Evolutionary conservation across 1,140 invertebrate genomes (phyloP).

Genomic region (Drepana arcuata): DNA sequence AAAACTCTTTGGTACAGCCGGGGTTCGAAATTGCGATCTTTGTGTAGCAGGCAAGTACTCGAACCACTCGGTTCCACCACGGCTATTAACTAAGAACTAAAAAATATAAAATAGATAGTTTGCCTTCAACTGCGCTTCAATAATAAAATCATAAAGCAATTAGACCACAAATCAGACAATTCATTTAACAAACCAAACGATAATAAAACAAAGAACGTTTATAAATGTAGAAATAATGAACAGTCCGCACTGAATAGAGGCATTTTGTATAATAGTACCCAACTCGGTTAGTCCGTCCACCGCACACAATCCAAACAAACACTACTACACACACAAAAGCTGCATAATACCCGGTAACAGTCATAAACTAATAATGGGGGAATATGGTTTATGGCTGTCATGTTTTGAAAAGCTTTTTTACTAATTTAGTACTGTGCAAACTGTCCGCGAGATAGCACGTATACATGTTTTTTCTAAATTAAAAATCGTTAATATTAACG

Average conservation of each 20-base stretch:
- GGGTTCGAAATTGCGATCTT: too few relatives aligned
- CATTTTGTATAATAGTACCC: conserved; percentile 46
- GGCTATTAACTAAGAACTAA: background rate
- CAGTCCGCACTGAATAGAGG: conserved; percentile 41
- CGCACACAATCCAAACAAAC: conserved; percentile 68
- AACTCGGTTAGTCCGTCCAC: conserved; percentile 57
- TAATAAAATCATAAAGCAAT: too few relatives aligned
- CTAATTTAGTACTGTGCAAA: conserved; percentile 53
- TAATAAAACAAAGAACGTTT: conserved; percentile 1
- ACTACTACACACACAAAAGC: conserved; percentile 56
- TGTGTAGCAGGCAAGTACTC: too few relatives aligned
- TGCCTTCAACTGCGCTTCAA: too few relatives aligned
- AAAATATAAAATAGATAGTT: background rate
- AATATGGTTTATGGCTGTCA: conserved; percentile 68
- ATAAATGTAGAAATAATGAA: conserved; percentile 6
- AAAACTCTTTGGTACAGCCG: too few relatives aligned
- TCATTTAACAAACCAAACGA: background rate
- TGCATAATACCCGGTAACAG: conserved; percentile 64
- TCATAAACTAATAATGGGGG: conserved; percentile 71
- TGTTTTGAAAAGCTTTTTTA: conserved; percentile 61
- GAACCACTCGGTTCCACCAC: too few relatives aligned
- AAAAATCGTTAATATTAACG: conserved; percentile 12
- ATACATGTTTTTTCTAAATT: conserved; percentile 13
- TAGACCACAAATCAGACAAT: too few relatives aligned
- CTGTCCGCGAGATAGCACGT: conserved; percentile 50